These are phyloP conservation scores for Gymnopithys bicolor DNA, from an alignment of 2,797 vertebrate species.

Conservation along the genomic window DNA sequence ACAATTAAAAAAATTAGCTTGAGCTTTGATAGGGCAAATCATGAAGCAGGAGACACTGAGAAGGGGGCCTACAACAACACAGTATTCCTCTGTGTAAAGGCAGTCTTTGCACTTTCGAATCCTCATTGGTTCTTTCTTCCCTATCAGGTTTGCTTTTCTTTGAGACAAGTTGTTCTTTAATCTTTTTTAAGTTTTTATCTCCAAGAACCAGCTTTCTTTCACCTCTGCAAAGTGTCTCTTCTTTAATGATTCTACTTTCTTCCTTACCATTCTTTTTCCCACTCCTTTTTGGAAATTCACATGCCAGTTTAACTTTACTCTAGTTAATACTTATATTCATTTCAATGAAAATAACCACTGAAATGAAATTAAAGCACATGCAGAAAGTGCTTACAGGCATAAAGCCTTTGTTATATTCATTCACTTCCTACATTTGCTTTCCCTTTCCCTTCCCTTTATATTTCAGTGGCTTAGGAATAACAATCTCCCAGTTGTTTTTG, in stretches of 20 bases:
- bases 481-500: background rate
- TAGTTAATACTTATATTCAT: background rate
- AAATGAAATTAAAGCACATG: slow-evolving; percentile 22
- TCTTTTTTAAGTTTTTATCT: slow-evolving; percentile 63
- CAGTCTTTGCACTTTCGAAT: background rate
- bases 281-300: background rate
- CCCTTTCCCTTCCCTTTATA: background rate
- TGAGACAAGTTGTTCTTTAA: slow-evolving; percentile 30
- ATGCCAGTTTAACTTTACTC: slow-evolving; percentile 1
- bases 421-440: background rate
- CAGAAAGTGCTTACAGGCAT: slow-evolving; percentile 8
- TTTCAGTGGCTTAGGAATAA: background rate
- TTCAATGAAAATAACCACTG: slow-evolving; percentile 8
- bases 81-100: background rate
- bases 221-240: slow-evolving; percentile 30
- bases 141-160: slow-evolving; percentile 7
- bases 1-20: background rate
- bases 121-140: background rate
- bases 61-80: background rate
- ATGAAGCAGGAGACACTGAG: background rate
- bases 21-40: background rate
- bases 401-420: background rate
- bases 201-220: slow-evolving; percentile 61
- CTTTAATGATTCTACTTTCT: slow-evolving; percentile 31
- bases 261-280: background rate